Evolutionary conservation across 2,888 invertebrate genomes (phyloP).

Genomic region (Entomobrya multifasciata): DNA sequence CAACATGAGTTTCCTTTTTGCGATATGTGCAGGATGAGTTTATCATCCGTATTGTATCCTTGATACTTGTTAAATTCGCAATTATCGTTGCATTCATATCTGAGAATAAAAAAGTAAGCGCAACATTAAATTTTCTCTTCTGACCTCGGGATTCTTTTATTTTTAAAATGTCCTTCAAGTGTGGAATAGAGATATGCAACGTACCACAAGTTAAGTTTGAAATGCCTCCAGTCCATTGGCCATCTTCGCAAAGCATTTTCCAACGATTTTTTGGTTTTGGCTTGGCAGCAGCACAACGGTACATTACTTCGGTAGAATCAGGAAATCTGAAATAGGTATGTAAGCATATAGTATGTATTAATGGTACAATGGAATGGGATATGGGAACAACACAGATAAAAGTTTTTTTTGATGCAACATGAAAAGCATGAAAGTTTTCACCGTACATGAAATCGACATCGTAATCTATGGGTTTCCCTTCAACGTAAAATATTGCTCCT

Average conservation of each 20-base stretch:
- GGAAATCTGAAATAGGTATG: conserved; percentile 87
- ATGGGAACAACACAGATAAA: background rate
- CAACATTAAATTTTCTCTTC: no score
- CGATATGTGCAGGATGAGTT: conserved; percentile 86
- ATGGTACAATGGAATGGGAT: background rate
- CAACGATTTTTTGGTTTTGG: conserved; percentile 85
- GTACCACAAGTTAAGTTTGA: conserved; percentile 83
- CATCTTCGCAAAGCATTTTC: conserved; percentile 92
- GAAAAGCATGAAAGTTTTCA: background rate
- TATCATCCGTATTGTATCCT: conserved; percentile 73
- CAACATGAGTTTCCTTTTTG: conserved; percentile 87
- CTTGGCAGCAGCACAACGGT: conserved; percentile 84
- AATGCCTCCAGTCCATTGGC: conserved; percentile 90
- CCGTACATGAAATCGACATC: conserved; percentile 83
- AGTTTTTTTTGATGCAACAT: background rate
- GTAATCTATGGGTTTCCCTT: conserved; percentile 86
- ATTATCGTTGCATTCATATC: conserved; percentile 61
- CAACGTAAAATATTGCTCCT: conserved; percentile 87
- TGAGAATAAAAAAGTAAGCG: conserved; percentile 1
- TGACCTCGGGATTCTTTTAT: no score
- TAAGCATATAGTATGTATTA: background rate
- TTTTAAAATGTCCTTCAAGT: background rate
- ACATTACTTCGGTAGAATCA: conserved; percentile 91
- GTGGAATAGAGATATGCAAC: background rate
- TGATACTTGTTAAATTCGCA: conserved; percentile 60